Percentiles rank a stretch among this genome's conserved stretches.
Evolutionary conservation across 2,888 invertebrate genomes (phyloP).

Genomic region (Drosophila melanosoma): DNA sequence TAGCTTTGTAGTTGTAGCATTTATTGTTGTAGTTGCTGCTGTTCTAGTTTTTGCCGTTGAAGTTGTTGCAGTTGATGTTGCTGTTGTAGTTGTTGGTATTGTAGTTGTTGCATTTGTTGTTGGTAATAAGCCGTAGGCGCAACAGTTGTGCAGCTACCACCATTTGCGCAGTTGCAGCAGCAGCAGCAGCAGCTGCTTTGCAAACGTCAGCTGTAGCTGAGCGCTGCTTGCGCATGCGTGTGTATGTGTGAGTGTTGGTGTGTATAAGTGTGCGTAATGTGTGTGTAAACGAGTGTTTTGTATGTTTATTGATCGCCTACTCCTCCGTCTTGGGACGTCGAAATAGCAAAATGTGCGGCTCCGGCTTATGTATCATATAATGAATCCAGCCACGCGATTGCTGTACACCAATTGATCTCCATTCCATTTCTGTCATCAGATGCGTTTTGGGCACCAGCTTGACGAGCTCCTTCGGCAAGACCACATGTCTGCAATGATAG

Average conservation of each 20-base stretch:
- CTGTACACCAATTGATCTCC: slow-evolving; percentile 97
- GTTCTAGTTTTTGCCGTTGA: no score
- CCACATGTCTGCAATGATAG: slow-evolving; percentile 91
- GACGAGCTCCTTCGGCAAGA: slow-evolving; percentile 95
- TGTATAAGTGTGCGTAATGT: slow-evolving; percentile 18
- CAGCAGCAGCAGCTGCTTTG: slow-evolving; percentile 67
- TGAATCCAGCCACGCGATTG: slow-evolving; percentile 99
- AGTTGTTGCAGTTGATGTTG: no score
- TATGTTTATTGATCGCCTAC: slow-evolving; percentile 34
- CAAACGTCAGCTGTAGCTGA: slow-evolving; percentile 48
- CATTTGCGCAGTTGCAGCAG: slow-evolving; percentile 45
- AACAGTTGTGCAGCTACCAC: slow-evolving; percentile 66
- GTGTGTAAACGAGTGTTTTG: slow-evolving; percentile 16
- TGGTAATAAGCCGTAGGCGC: slow-evolving; percentile 28
- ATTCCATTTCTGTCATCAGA: slow-evolving; percentile 96
- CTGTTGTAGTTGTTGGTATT: background rate
- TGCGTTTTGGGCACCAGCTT: slow-evolving; percentile 96
- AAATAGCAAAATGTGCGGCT: slow-evolving; percentile 96
- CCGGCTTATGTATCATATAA: slow-evolving; percentile 98
- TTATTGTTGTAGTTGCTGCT: background rate
- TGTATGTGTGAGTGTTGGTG: slow-evolving; percentile 21
- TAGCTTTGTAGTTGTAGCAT: background rate
- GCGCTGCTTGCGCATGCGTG: slow-evolving; percentile 19
- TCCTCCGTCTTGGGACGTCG: slow-evolving; percentile 88
- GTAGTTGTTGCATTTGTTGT: background rate